phyloP scores from a whole-genome alignment of 1,140 invertebrate genomes.

The Manduca sexta region DNA sequence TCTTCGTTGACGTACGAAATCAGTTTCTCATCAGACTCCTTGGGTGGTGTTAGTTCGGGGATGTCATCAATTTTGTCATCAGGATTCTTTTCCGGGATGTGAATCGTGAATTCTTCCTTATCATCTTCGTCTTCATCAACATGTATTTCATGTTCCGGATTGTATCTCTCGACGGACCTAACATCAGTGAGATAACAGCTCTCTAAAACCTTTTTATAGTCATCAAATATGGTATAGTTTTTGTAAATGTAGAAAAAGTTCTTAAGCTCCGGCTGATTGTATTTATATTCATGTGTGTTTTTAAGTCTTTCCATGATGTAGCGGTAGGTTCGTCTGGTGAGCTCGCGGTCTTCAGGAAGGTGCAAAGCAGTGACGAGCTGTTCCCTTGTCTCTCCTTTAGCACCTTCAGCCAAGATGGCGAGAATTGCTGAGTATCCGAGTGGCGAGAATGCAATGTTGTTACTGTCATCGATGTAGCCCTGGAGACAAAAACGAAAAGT shows the following conservation, averaged over 20 bases:
- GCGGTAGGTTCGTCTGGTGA: constrained; percentile 65
- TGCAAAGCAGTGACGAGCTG: constrained; percentile 74
- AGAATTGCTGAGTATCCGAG: constrained; percentile 76
- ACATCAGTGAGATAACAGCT: constrained; percentile 77
- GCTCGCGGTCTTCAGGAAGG: constrained; percentile 67
- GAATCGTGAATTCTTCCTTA: constrained; percentile 32
- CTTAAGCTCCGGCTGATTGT: constrained; percentile 75
- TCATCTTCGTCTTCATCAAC: constrained; percentile 44
- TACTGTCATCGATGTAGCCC: constrained; percentile 73
- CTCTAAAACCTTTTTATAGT: constrained; percentile 74
- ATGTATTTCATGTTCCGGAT: constrained; percentile 31
- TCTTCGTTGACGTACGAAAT: constrained; percentile 69
- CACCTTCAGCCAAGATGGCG: constrained; percentile 76
- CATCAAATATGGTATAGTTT: constrained; percentile 75
- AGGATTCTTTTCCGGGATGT: constrained; percentile 36
- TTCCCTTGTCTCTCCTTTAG: constrained; percentile 73
- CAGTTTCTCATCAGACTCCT: constrained; percentile 57
- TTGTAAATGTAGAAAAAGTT: constrained; percentile 79
- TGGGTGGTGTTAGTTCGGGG: constrained; percentile 40
- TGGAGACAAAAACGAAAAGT: constrained; percentile 35
- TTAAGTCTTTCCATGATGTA: constrained; percentile 70
- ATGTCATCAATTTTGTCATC: constrained; percentile 61
- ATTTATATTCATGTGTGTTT: constrained; percentile 71
- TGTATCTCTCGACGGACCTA: constrained; percentile 71
- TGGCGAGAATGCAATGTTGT: constrained; percentile 77